Conservation (phyloP, 1,140 invertebrate species). For the Steinernema feltiae region DNA sequence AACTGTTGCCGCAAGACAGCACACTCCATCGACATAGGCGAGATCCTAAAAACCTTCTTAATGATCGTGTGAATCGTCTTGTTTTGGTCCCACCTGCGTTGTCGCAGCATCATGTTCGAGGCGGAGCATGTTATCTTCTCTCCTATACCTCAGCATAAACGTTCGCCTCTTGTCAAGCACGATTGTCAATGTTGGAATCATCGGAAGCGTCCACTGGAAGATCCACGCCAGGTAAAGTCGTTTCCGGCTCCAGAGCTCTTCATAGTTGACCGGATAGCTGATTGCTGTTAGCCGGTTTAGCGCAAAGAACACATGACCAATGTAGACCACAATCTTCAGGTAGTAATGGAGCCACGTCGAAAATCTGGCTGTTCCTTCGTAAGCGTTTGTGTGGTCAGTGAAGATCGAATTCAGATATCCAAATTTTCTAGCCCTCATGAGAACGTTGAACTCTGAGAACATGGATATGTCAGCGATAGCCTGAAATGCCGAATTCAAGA, state of each 20-base stretch:
- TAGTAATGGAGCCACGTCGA: neutral
- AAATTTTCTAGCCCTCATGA: neutral
- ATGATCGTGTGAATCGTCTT: neutral
- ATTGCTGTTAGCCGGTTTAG: neutral
- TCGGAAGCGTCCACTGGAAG: neutral
- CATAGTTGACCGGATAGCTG: neutral
- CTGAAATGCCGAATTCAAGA: neutral
- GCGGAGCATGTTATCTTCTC: neutral
- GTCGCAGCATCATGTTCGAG: neutral
- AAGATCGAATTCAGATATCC: neutral
- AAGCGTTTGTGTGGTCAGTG: neutral
- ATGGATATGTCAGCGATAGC: neutral
- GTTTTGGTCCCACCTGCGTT: neutral
- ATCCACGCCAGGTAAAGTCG: neutral
- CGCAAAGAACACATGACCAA: neutral
- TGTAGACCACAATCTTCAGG: neutral
- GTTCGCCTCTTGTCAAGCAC: neutral
- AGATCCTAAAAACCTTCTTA: neutral
- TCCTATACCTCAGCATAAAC: neutral
- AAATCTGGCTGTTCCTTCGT: neutral
- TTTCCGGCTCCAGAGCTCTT: neutral
- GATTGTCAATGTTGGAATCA: neutral
- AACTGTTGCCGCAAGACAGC: neutral
- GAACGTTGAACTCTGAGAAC: neutral
- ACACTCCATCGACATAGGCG: neutral